Base-by-base conservation (phyloP, 1,140 invertebrate genomes). In the Thaumetopoea pityocampa region DNA sequence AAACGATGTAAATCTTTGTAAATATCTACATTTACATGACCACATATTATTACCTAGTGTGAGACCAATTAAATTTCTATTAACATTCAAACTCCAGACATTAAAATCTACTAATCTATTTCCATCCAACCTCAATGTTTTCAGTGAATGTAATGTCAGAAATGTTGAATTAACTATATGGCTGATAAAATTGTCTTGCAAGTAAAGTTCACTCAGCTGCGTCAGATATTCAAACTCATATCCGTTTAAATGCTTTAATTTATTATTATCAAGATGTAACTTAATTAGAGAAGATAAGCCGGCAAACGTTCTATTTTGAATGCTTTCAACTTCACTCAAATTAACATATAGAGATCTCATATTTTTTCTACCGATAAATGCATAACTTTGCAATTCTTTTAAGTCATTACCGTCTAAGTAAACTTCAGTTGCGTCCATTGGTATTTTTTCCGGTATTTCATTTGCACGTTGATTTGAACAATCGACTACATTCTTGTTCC, bases 391-490 rank as follows among this genome's bases (percentile, higher is more conserved):
- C 32, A 97, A 81, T 74, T 94, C 91, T 44, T 89, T 90, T 46
- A 97, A 91, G 54, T 93, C 88, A 71, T 97, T 98, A 10, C 95
- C 95, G 72, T 97, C 96, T 41, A 98, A 85, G 62, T 96, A 97
- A 1, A 97, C 90, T 71, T 96, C 93, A 10, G 95, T 97, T 0
- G 94, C 94, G 72, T 98, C 95, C 95, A 97, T 97, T 5, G 96
- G 95, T 42, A 97, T 93, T 35, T 92, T 89, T 6, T 91, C 88
- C 0, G 95, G 95, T 44, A 96, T 91, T 61, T 93, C 90, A 11
- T 87, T 83, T 18, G 89, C 91, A 24, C 88, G 87, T 48, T 93
- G 90, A 1, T 90, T 88, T 12, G 94, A 94, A 73, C 95, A 97
- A 65, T 97, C 94, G 1, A 97, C 95, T 5, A 96, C 93, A 72